Evolutionary conservation across 2,888 invertebrate genomes (phyloP), one percentile per base, ranked within the genome.

Genomic region (Dicycla oo): DNA sequence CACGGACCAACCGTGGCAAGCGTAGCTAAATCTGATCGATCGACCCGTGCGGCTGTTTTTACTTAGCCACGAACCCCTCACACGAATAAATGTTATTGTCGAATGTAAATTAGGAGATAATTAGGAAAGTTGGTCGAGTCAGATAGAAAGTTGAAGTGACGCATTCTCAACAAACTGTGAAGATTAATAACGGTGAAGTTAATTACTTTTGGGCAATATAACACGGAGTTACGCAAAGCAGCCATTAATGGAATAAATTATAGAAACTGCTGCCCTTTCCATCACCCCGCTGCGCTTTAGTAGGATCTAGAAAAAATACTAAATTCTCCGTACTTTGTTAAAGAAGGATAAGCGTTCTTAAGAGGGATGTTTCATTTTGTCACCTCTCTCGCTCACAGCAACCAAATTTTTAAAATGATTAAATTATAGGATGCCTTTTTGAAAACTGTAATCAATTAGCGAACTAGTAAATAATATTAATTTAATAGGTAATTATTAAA

Each of bases 121-220:
- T 61, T 69, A 49, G 60, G 75, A 86, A 86, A 72, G 83, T 34
- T 83, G 49, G 69, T 62, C 34, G 63, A 78, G 73, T 65, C 71
- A 76, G 77, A 76, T 80, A 73, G 82, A 86, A 80, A 88, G 85
- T 85, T 81, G 78, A 86, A 86, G 83, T 82, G 87, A 82, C 86
- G 83, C 82, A 83, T 88, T 75, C 58, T 63, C 34, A 78, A 86
- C 85, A 82, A 87, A 87, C 81, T 81, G 87, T 80, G 81, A 88
- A 89, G 88, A 91, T 91, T 90, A 90, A 91, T 91, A 88, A 88
- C 84, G 87, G 86, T 85, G 75, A 80, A 87, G 88, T 88, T 90
- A 92, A 91, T 91, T 91, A 89, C 88, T 88, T 89, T 89, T 86
- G 81, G 82, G 85, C 84, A 85, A 87, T 88, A 90, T 82, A 71